Evolutionary conservation across 2,888 invertebrate species (phyloP).

Genomic region (Clostera curtula): DNA sequence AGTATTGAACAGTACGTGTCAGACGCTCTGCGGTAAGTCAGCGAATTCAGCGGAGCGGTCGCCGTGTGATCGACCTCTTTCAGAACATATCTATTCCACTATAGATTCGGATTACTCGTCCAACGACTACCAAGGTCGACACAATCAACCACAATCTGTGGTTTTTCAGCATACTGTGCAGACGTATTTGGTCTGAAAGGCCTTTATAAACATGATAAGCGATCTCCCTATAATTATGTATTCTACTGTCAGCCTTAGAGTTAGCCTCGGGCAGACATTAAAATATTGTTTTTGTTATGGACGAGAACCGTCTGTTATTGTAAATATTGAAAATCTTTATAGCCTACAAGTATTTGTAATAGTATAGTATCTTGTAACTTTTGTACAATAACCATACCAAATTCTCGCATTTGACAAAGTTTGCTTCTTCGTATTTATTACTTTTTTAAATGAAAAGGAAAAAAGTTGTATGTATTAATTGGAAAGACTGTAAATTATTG

Average conservation of each 20-base stretch:
- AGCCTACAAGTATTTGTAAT: constrained; percentile 36
- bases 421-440: constrained; percentile 68
- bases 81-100: constrained; percentile 92
- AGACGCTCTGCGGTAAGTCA: constrained; percentile 74
- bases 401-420: constrained; percentile 66
- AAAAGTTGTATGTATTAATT: constrained; percentile 67
- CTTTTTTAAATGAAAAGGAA: constrained; percentile 48
- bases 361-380: constrained; percentile 49
- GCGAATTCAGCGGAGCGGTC: constrained; percentile 72
- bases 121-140: constrained; percentile 56
- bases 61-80: constrained; percentile 82
- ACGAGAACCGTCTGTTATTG: constrained; percentile 53
- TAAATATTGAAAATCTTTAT: constrained; percentile 57
- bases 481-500: constrained; percentile 73
- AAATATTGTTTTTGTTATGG: constrained; percentile 50
- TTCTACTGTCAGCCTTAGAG: constrained; percentile 45
- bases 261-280: constrained; percentile 50
- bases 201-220: constrained; percentile 36
- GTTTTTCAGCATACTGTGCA: constrained; percentile 68
- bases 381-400: constrained; percentile 74
- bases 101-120: constrained; percentile 93
- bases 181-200: constrained; percentile 62
- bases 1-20: constrained; percentile 76
- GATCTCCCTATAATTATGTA: constrained; percentile 58
- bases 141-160: constrained; percentile 59